phyloP scores from a whole-genome alignment of 2,888 invertebrate genomes.

The Shargacucullia verbasci region DNA sequence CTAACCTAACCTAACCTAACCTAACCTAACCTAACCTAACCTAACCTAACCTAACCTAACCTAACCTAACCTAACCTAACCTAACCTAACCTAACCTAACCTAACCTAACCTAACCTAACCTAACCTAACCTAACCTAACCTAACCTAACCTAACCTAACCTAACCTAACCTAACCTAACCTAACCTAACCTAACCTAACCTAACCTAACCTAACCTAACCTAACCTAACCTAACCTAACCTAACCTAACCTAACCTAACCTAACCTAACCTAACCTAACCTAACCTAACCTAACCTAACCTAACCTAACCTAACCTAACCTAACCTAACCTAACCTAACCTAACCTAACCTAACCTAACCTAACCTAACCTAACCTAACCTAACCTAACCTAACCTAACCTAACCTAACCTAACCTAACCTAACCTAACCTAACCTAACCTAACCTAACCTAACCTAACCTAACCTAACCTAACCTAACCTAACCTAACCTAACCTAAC shows the following conservation, averaged over 20 bases:
- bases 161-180: constrained; percentile 58
- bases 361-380: constrained; percentile 35
- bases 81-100: constrained; percentile 36
- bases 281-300: constrained; percentile 46
- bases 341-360: constrained; percentile 36
- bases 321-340: constrained; percentile 36
- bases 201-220: constrained; percentile 50
- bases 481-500: constrained; percentile 33
- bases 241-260: constrained; percentile 47
- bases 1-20: too few species aligned
- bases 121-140: constrained; percentile 53
- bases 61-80: constrained; percentile 36
- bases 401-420: constrained; percentile 37
- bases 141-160: constrained; percentile 54
- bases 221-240: constrained; percentile 47
- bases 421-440: constrained; percentile 37
- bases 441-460: constrained; percentile 39
- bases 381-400: constrained; percentile 32
- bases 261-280: constrained; percentile 47
- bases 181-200: constrained; percentile 54
- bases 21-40: constrained; percentile 33
- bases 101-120: constrained; percentile 46
- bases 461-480: constrained; percentile 37
- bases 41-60: constrained; percentile 35
- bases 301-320: constrained; percentile 47